These are phyloP conservation scores for Spermophilus dauricus DNA, from an alignment of 2,113 vertebrate species.

Conservation along the genomic window DNA sequence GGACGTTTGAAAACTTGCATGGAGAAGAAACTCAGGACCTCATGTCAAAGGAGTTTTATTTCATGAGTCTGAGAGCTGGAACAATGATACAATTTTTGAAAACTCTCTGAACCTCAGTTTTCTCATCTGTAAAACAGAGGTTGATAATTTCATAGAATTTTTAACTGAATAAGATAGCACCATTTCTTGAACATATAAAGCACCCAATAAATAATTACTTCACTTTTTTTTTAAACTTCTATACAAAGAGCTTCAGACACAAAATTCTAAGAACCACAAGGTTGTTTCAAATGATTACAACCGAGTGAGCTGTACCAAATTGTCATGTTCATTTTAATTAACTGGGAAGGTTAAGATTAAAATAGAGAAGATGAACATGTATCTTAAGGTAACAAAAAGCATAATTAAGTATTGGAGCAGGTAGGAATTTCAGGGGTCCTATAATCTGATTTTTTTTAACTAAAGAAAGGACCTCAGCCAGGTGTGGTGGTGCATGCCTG, in stretches of 20 bases:
- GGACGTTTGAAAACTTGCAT: background rate
- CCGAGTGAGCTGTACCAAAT: background rate
- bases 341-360: background rate
- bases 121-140: slow-evolving; percentile 2
- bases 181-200: background rate
- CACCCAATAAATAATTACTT: background rate
- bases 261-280: slow-evolving; percentile 4
- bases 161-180: background rate
- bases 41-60: background rate
- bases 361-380: background rate
- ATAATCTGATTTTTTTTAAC: slow-evolving; percentile 42
- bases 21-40: background rate
- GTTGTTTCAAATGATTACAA: background rate
- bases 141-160: background rate
- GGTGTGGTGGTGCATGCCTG: no score
- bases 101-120: slow-evolving; percentile 18
- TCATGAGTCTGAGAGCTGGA: background rate
- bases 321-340: background rate
- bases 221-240: background rate
- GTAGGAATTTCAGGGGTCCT: background rate
- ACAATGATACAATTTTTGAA: background rate
- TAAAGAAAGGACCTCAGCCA: background rate
- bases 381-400: slow-evolving; percentile 19
- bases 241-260: slow-evolving; percentile 23
- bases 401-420: background rate